These are phyloP conservation scores for Anguilla obscura DNA, from an alignment of 2,797 vertebrate species.

Conservation along the genomic window DNA sequence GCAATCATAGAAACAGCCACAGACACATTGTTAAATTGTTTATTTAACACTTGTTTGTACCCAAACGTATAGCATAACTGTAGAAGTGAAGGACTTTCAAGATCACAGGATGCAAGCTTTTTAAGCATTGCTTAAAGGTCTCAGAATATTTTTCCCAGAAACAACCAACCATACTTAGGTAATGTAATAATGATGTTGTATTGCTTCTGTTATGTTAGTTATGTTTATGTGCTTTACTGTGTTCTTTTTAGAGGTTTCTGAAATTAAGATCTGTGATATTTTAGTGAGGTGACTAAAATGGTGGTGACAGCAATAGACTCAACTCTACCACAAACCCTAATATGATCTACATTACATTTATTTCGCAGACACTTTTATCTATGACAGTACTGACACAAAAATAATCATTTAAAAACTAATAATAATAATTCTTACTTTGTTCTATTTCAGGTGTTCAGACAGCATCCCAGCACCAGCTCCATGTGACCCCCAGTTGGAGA, in stretches of 20 bases:
- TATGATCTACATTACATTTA: too few relatives aligned
- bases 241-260: background rate
- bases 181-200: background rate
- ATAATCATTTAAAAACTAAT: background rate
- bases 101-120: too few relatives aligned
- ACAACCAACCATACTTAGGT: background rate
- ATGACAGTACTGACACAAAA: background rate
- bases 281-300: background rate
- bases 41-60: background rate
- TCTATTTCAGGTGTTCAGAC: slow-evolving; percentile 57
- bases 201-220: background rate
- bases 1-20: too few relatives aligned
- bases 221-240: background rate
- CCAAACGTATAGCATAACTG: background rate
- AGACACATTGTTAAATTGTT: background rate
- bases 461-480: slow-evolving; percentile 54
- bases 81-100: too few relatives aligned
- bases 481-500: slow-evolving; percentile 58
- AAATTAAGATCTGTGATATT: background rate
- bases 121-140: background rate
- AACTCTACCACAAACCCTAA: background rate
- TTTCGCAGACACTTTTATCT: too few relatives aligned
- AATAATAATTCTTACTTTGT: background rate
- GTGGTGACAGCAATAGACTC: background rate
- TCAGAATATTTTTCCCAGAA: background rate